Evolutionary conservation across 2,888 invertebrate genomes (phyloP).

Genomic region (Leucophenga maculata): DNA sequence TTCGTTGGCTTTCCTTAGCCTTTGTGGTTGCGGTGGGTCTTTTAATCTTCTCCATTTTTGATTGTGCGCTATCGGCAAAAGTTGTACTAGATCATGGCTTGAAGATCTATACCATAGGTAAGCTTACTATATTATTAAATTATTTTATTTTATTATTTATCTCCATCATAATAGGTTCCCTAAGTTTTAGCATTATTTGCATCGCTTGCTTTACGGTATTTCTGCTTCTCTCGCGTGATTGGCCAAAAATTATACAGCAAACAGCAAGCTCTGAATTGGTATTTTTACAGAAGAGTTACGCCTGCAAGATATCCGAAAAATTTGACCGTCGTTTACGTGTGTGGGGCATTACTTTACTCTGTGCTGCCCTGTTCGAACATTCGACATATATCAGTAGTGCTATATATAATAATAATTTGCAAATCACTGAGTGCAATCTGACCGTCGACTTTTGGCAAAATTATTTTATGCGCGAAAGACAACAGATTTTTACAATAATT

Average conservation of each 20-base stretch:
- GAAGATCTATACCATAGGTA: conserved; percentile 64
- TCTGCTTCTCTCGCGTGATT: conserved; percentile 61
- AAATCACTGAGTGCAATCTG: conserved; percentile 65
- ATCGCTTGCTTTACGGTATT: conserved; percentile 56
- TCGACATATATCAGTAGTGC: conserved; percentile 57
- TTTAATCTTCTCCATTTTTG: conserved; percentile 50
- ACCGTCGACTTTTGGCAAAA: conserved; percentile 63
- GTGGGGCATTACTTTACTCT: conserved; percentile 56
- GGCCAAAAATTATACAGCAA: conserved; percentile 63
- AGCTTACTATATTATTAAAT: no score
- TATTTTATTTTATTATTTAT: no score
- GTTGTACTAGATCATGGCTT: conserved; percentile 59
- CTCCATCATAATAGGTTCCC: conserved; percentile 55
- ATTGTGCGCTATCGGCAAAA: conserved; percentile 54
- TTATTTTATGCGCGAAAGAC: conserved; percentile 62
- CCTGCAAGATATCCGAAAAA: conserved; percentile 44
- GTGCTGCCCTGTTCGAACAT: conserved; percentile 58
- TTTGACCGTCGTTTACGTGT: conserved; percentile 56
- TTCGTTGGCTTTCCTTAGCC: conserved; percentile 61
- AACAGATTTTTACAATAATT: conserved; percentile 60
- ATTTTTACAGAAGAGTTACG: conserved; percentile 62
- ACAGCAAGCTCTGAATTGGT: conserved; percentile 60
- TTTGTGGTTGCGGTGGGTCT: conserved; percentile 50
- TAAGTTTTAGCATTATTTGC: conserved; percentile 66
- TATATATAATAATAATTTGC: conserved; percentile 59